Conservation (phyloP, 2,113 vertebrate species). For the Thalassoma bifasciatum region DNA sequence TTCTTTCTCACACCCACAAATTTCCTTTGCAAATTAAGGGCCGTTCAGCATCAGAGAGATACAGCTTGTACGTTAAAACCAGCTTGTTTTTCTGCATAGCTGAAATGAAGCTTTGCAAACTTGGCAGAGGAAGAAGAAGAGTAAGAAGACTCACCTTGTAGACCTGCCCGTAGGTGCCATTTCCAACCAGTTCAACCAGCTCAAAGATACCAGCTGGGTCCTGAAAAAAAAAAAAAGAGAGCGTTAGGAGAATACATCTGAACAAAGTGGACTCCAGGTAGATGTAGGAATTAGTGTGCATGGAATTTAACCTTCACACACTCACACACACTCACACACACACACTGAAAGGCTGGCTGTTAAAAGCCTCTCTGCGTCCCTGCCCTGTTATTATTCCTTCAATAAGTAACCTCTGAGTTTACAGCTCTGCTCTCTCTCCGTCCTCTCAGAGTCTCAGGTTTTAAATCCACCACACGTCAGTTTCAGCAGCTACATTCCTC, state of each 20-base stretch:
- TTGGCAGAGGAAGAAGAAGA: background rate
- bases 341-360: conserved; percentile 19
- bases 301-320: conserved; percentile 42
- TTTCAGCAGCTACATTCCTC: background rate
- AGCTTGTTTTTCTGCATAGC: background rate
- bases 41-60: background rate
- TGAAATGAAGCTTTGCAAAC: background rate
- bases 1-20: too few relatives aligned
- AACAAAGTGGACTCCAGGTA: background rate
- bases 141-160: conserved; percentile 89
- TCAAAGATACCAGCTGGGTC: conserved; percentile 99
- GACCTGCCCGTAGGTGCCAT: conserved; percentile 97
- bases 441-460: background rate
- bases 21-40: too few relatives aligned
- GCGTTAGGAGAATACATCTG: conserved; percentile 8
- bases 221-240: conserved; percentile 69
- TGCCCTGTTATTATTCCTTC: conserved; percentile 24
- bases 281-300: conserved; percentile 4
- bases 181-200: conserved; percentile 97
- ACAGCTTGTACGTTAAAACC: background rate
- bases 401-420: background rate
- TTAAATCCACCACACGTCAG: background rate
- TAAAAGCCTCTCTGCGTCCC: conserved; percentile 16
- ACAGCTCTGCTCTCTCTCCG: background rate
- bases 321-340: conserved; percentile 16